Evolutionary conservation across 2,888 invertebrate genomes (phyloP), one percentile per base, ranked within the genome.

Genomic region (Beris morrisii): DNA sequence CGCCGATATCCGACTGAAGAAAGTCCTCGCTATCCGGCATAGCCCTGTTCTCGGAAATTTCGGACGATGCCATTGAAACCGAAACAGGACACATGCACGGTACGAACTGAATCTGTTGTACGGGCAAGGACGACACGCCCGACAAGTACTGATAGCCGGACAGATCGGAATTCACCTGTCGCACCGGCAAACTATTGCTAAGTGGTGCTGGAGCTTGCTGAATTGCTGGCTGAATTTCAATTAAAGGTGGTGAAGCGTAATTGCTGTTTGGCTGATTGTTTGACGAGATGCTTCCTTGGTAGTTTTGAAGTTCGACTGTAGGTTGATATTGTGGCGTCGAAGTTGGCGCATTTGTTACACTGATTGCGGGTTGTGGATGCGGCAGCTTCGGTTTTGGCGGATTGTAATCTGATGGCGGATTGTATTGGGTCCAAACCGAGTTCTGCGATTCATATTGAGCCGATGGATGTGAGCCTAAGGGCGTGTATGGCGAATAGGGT

Each of bases 21-120:
- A 30, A 31, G n/a, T 53, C 52, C 4, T 54, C 54, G 3, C 22
- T 30, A 9, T 64, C 54, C 2, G 52, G 12, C 12, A 61, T 32
- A 9, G 38, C 61, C 4, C 69, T 52, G 32, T 45, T 58, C 44
- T 67, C 69, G 6, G 67, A 45, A 13, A 58, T 43, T 28, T 67
- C 67, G 13, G 58, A 58, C 15, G 64, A 45, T 5, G 38, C 61
- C 2, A 71, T 58, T 6, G 67, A 64, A 1, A 71, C 67, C 31
- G 72, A 56, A 1, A 72, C 69, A 15, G 72, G 72, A 54, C 72
- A 72, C 71, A 71, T 70, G 45, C 72, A 72, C 7, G 72, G 72
- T 15, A 72, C 71, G 55, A 71, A 72, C 52, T 70, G 69, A 13
- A 72, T 61, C 22, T 70, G 69, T 45, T 68, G 70, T 6, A 65